These are phyloP conservation scores for Volucella zonaria DNA, from an alignment of 2,888 invertebrate species.

Conservation along the genomic window DNA sequence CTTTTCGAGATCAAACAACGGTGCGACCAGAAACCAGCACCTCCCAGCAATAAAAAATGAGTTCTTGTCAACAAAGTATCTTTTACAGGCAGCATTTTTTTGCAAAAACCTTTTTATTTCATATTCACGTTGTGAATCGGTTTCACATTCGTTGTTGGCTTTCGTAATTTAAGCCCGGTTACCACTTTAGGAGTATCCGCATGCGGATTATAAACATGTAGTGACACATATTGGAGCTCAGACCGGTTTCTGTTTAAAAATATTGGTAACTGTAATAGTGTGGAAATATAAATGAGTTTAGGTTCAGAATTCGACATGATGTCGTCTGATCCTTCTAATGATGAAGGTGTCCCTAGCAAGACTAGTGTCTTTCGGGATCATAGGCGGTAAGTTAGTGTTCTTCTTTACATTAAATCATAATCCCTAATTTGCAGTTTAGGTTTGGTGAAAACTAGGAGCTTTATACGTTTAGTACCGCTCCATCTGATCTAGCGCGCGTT, in stretches of 20 bases:
- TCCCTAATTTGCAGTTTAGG: no score
- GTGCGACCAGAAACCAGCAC: conserved; percentile 4
- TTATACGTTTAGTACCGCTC: no score
- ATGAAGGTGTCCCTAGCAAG: no score
- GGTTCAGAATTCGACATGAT: no score
- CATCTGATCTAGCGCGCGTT: no score
- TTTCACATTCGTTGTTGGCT: background rate
- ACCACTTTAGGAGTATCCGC: background rate
- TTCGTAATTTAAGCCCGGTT: background rate
- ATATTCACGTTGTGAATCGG: conserved; percentile 4
- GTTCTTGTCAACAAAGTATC: background rate
- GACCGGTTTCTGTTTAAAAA: background rate
- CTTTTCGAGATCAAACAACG: conserved; percentile 38
- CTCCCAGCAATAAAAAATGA: conserved; percentile 5
- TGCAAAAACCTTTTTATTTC: conserved; percentile 1
- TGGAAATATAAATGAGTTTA: no score
- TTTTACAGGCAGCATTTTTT: conserved; percentile 5
- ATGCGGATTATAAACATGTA: background rate
- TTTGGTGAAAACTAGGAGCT: no score
- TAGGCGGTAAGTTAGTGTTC: no score
- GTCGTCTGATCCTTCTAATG: no score
- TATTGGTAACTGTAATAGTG: no score
- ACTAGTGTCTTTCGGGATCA: no score
- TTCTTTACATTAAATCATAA: no score
- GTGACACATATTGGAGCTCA: background rate